These are phyloP conservation scores for Calypte anna DNA, from an alignment of 2,113 vertebrate genomes.

Conservation along the genomic window DNA sequence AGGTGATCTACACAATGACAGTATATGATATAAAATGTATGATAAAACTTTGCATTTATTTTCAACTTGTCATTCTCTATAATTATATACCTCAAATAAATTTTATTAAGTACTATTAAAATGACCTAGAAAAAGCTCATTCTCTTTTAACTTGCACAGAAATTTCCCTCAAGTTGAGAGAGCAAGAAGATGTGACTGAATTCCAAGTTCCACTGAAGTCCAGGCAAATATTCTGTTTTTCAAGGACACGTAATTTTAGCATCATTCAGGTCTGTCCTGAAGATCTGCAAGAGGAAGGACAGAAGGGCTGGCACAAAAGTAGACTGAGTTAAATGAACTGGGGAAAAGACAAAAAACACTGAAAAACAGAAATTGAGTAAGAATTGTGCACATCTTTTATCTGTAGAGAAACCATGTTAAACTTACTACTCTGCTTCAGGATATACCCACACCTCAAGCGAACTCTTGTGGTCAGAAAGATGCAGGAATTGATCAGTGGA, in stretches of 20 bases:
- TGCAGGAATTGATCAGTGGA: not conserved
- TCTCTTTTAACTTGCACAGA: not conserved
- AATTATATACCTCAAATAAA: not conserved
- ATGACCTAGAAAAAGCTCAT: not conserved
- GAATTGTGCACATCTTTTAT: not conserved
- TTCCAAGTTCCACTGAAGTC: not conserved
- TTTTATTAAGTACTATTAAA: not conserved
- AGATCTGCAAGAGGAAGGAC: not conserved
- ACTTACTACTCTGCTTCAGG: not conserved
- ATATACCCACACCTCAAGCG: not conserved
- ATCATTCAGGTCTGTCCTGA: not conserved
- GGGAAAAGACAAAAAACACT: not conserved
- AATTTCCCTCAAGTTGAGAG: not conserved
- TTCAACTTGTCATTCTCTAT: not conserved
- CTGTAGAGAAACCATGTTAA: not conserved
- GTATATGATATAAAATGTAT: not conserved
- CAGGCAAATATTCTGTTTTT: not conserved
- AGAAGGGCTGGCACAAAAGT: not conserved
- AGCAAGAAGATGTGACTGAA: not conserved
- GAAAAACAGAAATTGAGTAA: not conserved
- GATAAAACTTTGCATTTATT: not conserved
- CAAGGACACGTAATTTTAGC: not conserved
- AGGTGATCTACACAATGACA: not conserved
- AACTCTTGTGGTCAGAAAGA: not conserved
- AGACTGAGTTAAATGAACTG: not conserved